Evolutionary conservation across 2,113 vertebrate genomes (phyloP), one percentile per base, ranked within the genome.

Genomic region (Motacilla tschutschensis): DNA sequence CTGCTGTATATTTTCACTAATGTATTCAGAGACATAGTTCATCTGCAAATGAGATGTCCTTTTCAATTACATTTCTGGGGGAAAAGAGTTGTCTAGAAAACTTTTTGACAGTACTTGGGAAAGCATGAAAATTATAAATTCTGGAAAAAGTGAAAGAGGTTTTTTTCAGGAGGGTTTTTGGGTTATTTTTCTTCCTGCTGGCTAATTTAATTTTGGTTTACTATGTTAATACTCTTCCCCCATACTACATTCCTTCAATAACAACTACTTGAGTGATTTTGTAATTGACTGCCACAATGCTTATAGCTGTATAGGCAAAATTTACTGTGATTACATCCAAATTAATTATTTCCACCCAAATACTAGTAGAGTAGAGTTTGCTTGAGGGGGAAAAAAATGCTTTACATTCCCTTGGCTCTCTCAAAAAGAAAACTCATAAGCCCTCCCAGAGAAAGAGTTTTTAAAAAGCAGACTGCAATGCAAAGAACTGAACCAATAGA

Each of bases 291-390:
- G 14, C 64, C 38, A 79, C 29, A 59, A n/a, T 79, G 47, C 33
- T 79, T 73, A 66, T 51, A 83, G 66, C 38, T 57, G 5, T 60
- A 67, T 38, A 75, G 71, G 46, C 60, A 84, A 93, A 76, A 82
- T 82, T 73, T 55, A 63, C 48, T 70, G 63, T 54, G 40, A 65
- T 82, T 72, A 86, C 85, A 85, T 79, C 38, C 26, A 88, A 79
- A 79, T 64, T 55, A 82, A 80, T 92, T 85, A 71, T 51, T 91
- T 90, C 57, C 38, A 88, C 24, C 59, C 10, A 86, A 87, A 89
- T 55, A 84, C 15, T n/a, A 74, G 57, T 17, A 59, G 24, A 77
- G 14, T 29, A 31, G 25, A 80, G 73, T 82, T 87, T 59, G 14
- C 81, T 25, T 26, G 14, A 3, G 33, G 31, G 33, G 16, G 0